phyloP scores from a whole-genome alignment of 2,888 invertebrate species.

The Hipparchia sbordonii region DNA sequence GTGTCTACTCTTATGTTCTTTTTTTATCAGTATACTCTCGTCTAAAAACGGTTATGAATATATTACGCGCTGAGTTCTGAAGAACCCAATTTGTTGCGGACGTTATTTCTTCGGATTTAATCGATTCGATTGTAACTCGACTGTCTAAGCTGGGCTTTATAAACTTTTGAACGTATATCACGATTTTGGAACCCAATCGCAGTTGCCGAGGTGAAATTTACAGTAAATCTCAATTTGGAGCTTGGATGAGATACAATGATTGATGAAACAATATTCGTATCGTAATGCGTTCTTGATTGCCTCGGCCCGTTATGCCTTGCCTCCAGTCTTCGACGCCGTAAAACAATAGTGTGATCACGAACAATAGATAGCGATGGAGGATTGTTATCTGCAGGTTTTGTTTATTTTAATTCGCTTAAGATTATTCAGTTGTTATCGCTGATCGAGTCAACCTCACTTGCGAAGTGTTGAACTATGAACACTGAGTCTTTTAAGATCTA shows the following conservation, averaged over 20 bases:
- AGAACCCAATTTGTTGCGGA: no score
- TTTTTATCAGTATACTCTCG: no score
- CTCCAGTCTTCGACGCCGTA: constrained; percentile 36
- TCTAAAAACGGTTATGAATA: no score
- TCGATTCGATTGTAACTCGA: neutral
- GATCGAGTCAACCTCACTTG: constrained; percentile 13
- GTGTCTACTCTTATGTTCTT: no score
- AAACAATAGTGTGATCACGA: constrained; percentile 35
- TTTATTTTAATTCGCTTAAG: constrained; percentile 34
- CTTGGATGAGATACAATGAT: constrained; percentile 40
- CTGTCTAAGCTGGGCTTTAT: neutral
- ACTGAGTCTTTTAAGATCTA: no score
- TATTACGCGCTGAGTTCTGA: no score
- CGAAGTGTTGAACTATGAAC: no score
- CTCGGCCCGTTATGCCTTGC: constrained; percentile 37
- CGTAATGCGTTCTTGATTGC: constrained; percentile 41
- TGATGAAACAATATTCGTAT: constrained; percentile 42
- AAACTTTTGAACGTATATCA: constrained; percentile 20
- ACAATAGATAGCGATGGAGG: constrained; percentile 31
- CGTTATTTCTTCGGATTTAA: neutral
- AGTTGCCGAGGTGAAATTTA: constrained; percentile 35
- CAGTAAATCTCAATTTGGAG: constrained; percentile 39
- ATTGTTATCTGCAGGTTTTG: constrained; percentile 33
- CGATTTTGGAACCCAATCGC: constrained; percentile 32
- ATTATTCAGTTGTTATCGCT: constrained; percentile 29